phyloP scores from a whole-genome alignment of 2,113 vertebrate species.

The Aptenodytes forsteri region DNA sequence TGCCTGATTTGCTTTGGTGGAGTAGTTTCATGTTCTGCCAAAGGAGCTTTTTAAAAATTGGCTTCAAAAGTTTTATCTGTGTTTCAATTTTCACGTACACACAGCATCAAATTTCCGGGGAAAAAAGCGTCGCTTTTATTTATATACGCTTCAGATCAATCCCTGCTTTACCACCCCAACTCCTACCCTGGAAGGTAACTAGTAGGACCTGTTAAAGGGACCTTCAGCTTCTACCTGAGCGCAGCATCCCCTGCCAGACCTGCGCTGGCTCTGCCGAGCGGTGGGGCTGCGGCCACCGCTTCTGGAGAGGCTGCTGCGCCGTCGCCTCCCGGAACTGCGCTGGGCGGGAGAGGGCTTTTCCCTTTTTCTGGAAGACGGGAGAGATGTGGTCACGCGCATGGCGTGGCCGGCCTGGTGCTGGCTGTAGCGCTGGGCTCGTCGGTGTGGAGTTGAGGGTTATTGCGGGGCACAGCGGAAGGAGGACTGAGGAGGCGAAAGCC shows the following conservation, averaged over 20 bases:
- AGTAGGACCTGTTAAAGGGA: not conserved
- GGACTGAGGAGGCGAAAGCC: not conserved
- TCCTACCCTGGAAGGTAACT: not conserved
- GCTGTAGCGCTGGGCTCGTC: not conserved
- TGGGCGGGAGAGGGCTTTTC: not conserved
- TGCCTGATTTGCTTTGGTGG: not conserved
- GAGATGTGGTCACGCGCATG: not conserved
- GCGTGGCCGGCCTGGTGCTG: not conserved
- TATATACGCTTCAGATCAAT: slow-evolving; percentile 18
- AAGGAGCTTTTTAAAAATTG: not conserved
- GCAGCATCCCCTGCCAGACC: not conserved
- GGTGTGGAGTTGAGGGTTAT: not conserved
- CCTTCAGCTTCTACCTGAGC: not conserved
- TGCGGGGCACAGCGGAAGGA: accelerated
- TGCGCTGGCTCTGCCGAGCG: not conserved
- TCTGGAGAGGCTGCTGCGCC: not conserved
- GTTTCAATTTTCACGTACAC: not conserved
- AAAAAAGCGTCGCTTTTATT: not conserved
- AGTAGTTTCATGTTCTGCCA: slow-evolving; percentile 71
- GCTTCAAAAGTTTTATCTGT: slow-evolving; percentile 26
- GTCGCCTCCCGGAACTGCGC: accelerated
- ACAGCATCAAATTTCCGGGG: not conserved
- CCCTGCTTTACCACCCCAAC: not conserved
- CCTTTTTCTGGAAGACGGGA: not conserved
- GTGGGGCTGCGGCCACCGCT: too few relatives aligned